Conservation (phyloP, 2,888 invertebrate species). For the Augiades crinisus region DNA sequence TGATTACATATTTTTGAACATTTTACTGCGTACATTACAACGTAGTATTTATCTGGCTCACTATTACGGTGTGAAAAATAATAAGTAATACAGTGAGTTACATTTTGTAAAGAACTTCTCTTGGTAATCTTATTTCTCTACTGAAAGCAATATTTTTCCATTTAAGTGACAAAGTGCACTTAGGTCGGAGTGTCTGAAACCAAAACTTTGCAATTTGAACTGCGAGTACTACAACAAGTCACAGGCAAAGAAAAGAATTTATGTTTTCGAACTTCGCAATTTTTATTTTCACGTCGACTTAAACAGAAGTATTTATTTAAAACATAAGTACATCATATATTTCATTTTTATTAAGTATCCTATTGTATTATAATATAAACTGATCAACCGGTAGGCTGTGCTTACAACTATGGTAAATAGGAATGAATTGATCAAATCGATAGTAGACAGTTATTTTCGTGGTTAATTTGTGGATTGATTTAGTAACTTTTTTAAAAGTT, state of each 20-base stretch:
- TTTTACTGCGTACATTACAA: no score
- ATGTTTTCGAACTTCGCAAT: conserved; percentile 9
- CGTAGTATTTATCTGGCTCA: not conserved
- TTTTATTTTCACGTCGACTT: conserved; percentile 13
- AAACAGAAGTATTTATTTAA: conserved; percentile 7
- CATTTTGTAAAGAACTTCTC: conserved; percentile 19
- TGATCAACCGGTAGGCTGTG: no score
- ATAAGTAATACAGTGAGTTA: conserved; percentile 6
- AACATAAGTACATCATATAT: no score
- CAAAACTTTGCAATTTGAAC: conserved; percentile 76
- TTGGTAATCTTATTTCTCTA: conserved; percentile 44
- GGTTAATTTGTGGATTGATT: no score
- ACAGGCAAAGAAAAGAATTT: conserved; percentile 41
- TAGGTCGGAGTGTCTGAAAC: conserved; percentile 74
- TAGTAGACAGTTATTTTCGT: no score
- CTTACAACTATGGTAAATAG: no score
- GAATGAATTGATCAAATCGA: no score
- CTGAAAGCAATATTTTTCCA: conserved; percentile 77
- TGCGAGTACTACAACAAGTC: conserved; percentile 58
- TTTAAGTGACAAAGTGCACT: conserved; percentile 81
- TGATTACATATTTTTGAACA: no score
- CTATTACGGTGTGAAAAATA: conserved; percentile 3
- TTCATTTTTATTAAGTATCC: no score
- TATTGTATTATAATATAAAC: not conserved
- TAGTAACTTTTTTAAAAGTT: no score